Evolutionary conservation across 2,888 invertebrate genomes (phyloP), one percentile per base, ranked within the genome.

Genomic region (Lymantria monacha): DNA sequence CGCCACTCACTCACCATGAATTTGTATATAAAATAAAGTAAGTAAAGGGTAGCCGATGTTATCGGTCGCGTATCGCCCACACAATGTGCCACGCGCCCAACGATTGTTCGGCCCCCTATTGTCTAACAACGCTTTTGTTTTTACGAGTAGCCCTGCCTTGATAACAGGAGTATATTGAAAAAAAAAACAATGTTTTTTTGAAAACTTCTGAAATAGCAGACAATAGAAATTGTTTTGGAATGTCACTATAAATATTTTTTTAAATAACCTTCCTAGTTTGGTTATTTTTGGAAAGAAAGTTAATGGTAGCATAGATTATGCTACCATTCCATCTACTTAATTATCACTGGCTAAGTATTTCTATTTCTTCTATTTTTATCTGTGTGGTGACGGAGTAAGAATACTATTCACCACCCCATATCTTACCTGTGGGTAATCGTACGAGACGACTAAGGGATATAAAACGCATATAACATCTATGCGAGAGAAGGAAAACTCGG

Each of bases 61-160:
- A 81, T 81, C 81, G 61, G 11, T 48, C 46, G 54, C 54, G 57
- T 67, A 64, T 69, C 63, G 61, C 66, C 62, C 59, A 62, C 63
- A 74, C 70, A 73, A 71, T 72, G 66, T 71, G 74, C 76, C 83
- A 80, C 83, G 80, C 70, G 83, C 72, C 70, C 49, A 63, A 65
- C 63, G 59, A 72, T 66, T 69, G 70, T 69, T 55, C 69, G 71
- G 71, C 75, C 76, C 72, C 70, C 68, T 64, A 72, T 80, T 79
- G 76, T 79, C 68, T 74, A 73, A 72, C 69, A 51, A 42, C 44
- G 54, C 66, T 69, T 73, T 81, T 74, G 74, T 73, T 72, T 76
- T 63, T 63, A 66, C 53, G 51, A 74, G 69, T 71, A 73, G 72
- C 55, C 48, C 51, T 49, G 48, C 44, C 44, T 59, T 67, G 71